Evolutionary conservation across 1,140 invertebrate genomes (phyloP).

Genomic region (Tetragonula clypearis): DNA sequence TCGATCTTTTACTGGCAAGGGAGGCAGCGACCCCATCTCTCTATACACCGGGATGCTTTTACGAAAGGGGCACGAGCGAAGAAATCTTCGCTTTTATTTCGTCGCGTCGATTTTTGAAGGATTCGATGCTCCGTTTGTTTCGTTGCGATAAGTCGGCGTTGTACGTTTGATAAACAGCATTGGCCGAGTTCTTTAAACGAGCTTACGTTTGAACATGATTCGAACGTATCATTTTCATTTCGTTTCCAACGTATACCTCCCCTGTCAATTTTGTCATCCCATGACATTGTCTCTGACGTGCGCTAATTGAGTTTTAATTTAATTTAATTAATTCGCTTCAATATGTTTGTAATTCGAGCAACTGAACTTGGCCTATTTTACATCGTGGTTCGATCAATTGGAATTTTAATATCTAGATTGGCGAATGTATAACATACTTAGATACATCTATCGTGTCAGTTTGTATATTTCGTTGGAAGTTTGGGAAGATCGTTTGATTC

Average conservation of each 20-base stretch:
- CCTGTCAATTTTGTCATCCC: too few relatives aligned
- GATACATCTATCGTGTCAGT: background rate
- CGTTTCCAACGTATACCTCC: fast-evolving
- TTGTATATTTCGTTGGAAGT: conserved; percentile 36
- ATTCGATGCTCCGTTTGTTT: conserved; percentile 15
- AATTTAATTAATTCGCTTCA: background rate
- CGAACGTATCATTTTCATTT: background rate
- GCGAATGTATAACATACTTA: too few relatives aligned
- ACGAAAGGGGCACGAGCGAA: background rate
- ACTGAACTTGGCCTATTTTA: background rate
- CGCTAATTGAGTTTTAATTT: background rate
- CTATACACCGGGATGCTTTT: background rate
- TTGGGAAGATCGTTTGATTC: conserved; percentile 46
- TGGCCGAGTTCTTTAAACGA: background rate
- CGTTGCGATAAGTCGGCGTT: background rate
- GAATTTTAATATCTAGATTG: background rate
- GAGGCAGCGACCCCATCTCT: background rate
- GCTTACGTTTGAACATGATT: background rate
- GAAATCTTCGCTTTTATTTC: background rate
- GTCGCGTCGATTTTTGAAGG: conserved; percentile 9
- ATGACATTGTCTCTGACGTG: background rate
- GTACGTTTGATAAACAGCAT: too few relatives aligned
- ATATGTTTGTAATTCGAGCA: background rate
- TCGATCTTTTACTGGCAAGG: background rate
- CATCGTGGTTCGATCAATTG: background rate